These are phyloP conservation scores for Alethe castanea DNA, from an alignment of 2,113 vertebrate species.

Conservation along the genomic window DNA sequence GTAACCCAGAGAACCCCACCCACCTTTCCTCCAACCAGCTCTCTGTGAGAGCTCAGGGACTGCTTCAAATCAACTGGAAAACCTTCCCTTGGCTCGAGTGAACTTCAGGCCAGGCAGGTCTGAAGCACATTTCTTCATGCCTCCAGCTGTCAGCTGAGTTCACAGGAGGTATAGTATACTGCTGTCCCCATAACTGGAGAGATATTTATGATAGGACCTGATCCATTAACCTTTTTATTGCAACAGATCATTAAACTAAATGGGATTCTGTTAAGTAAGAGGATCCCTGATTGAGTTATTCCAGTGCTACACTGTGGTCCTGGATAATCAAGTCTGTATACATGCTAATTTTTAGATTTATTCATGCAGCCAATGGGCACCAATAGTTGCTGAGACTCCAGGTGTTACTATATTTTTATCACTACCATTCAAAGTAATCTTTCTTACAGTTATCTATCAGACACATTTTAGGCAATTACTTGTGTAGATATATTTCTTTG, in stretches of 20 bases:
- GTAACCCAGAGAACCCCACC: conserved; percentile 8
- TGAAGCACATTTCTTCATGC: not conserved
- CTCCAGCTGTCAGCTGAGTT: not conserved
- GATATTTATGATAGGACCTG: not conserved
- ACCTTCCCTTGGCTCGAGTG: not conserved
- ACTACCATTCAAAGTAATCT: not conserved
- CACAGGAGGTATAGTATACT: not conserved
- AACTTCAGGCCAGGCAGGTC: not conserved
- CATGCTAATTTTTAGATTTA: not conserved
- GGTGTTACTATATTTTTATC: not conserved
- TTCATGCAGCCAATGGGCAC: not conserved
- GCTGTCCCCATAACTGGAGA: not conserved
- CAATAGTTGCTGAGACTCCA: not conserved
- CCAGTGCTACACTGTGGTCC: not conserved
- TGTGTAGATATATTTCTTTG: not conserved
- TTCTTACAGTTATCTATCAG: not conserved
- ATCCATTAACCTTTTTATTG: not conserved
- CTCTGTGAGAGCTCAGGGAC: not conserved
- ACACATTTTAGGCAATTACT: not conserved
- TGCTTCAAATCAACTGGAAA: not conserved
- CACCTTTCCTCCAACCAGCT: not conserved
- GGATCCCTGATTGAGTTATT: not conserved
- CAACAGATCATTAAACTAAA: not conserved
- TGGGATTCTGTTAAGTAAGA: not conserved
- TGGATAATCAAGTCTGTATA: not conserved